phyloP scores from a whole-genome alignment of 2,113 vertebrate genomes.

The Macroglossus sobrinus region DNA sequence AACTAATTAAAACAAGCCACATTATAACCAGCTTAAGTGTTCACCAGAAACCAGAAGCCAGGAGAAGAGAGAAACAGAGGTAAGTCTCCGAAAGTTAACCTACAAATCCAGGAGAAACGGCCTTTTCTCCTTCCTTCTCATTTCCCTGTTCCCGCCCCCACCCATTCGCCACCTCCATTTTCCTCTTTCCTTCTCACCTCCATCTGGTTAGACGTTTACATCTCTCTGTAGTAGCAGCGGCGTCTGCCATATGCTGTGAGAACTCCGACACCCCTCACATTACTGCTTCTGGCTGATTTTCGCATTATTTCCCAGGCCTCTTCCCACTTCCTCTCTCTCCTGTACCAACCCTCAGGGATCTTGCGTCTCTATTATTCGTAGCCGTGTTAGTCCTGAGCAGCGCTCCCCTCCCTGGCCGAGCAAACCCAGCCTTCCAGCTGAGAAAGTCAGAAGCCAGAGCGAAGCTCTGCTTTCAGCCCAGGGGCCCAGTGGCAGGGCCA shows the following conservation, averaged over 20 bases:
- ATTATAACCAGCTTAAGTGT: not conserved
- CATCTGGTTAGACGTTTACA: not conserved
- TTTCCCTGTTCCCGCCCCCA: rapidly evolving
- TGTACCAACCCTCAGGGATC: not conserved
- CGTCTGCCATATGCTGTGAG: not conserved
- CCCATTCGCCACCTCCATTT: not conserved
- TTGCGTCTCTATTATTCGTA: constrained; percentile 38
- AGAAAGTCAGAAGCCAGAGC: not conserved
- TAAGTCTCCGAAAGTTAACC: not conserved
- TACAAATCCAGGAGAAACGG: not conserved
- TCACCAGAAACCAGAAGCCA: not conserved
- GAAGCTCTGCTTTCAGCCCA: not conserved
- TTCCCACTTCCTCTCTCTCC: not conserved
- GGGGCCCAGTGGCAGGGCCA: rapidly evolving
- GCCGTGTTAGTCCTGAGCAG: not conserved
- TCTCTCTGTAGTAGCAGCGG: not conserved
- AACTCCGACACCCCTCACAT: not conserved
- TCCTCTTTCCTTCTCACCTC: not conserved
- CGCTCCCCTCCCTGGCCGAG: rapidly evolving
- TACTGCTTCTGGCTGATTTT: not conserved
- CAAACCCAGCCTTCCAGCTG: not conserved
- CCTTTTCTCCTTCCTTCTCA: not conserved
- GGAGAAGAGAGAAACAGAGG: not conserved
- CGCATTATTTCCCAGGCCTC: not conserved
- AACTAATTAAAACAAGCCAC: constrained; percentile 13